Percentiles rank a stretch among this genome's conserved stretches.
Evolutionary conservation across 2,888 invertebrate genomes (phyloP).

Genomic region (Phrixothrix hirtus): DNA sequence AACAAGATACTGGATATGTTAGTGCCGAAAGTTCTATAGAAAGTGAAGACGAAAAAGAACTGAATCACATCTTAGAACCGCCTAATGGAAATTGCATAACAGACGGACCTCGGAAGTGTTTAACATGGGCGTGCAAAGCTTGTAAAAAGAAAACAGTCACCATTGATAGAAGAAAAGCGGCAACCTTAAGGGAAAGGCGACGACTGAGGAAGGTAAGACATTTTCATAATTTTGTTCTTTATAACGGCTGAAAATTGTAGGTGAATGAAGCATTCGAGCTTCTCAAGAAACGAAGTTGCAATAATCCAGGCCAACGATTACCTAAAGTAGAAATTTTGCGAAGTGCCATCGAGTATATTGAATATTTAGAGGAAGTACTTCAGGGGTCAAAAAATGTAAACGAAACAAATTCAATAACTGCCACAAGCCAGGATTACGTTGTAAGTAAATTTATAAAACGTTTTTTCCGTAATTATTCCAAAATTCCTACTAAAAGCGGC

Average conservation of each 20-base stretch:
- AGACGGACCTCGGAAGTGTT: slow-evolving; percentile 71
- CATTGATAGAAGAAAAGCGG: slow-evolving; percentile 95
- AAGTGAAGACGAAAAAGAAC: slow-evolving; percentile 51
- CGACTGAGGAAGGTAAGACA: slow-evolving; percentile 83
- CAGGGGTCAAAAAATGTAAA: slow-evolving; percentile 61
- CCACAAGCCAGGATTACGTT: slow-evolving; percentile 33
- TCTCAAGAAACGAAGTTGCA: slow-evolving; percentile 87
- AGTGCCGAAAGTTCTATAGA: slow-evolving; percentile 52
- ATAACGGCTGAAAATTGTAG: too few relatives aligned
- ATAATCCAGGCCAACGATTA: slow-evolving; percentile 92
- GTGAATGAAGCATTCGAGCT: slow-evolving; percentile 99
- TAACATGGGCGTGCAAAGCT: slow-evolving; percentile 97
- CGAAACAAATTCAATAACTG: slow-evolving; percentile 34
- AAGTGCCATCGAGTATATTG: slow-evolving; percentile 98
- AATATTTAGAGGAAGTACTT: slow-evolving; percentile 82
- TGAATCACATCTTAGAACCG: slow-evolving; percentile 56
- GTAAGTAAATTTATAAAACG: slow-evolving; percentile 34
- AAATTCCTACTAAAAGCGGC: too few relatives aligned
- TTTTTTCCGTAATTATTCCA: slow-evolving; percentile 4
- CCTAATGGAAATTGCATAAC: slow-evolving; percentile 48
- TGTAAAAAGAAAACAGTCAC: slow-evolving; percentile 96
- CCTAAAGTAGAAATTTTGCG: slow-evolving; percentile 97
- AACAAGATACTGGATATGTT: slow-evolving; percentile 45
- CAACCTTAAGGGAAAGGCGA: slow-evolving; percentile 91
- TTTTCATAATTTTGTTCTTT: not conserved